Evolutionary conservation across 2,113 vertebrate species (phyloP).

Genomic region (Rhabdornis inornatus): DNA sequence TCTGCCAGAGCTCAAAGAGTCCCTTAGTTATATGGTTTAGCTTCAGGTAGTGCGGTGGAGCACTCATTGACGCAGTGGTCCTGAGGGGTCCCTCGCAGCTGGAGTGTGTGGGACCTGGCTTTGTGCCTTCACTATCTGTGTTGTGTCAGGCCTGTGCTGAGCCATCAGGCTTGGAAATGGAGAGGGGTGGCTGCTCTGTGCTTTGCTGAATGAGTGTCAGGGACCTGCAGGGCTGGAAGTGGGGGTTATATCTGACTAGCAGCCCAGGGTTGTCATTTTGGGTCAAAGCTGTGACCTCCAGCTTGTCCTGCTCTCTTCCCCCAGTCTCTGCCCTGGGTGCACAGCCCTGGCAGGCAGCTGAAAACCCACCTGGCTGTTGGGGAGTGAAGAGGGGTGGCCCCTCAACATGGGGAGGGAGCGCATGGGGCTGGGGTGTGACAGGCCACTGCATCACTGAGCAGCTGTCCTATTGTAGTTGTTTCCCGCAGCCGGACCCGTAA

Average conservation of each 20-base stretch:
- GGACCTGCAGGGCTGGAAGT: background rate
- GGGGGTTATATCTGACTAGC: background rate
- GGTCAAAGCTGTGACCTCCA: background rate
- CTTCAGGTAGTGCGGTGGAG: background rate
- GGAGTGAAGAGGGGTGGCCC: background rate
- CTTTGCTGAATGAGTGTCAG: background rate
- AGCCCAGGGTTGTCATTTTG: background rate
- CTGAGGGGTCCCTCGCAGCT: background rate
- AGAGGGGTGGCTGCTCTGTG: background rate
- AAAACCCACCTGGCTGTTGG: fast-evolving
- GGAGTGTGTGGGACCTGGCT: background rate
- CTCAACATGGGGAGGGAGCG: fast-evolving
- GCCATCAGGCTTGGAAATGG: background rate
- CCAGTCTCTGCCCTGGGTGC: background rate
- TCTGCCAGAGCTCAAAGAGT: background rate
- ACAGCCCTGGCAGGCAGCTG: background rate
- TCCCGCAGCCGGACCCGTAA: fast-evolving
- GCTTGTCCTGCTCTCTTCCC: background rate
- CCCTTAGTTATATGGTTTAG: background rate
- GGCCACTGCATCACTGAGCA: background rate
- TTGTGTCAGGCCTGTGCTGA: background rate
- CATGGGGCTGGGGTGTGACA: background rate
- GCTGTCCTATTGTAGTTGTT: background rate
- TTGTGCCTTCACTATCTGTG: fast-evolving
- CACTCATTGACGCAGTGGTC: background rate